Conservation (phyloP, 2,888 invertebrate genomes). For the Slavum lentiscoides region DNA sequence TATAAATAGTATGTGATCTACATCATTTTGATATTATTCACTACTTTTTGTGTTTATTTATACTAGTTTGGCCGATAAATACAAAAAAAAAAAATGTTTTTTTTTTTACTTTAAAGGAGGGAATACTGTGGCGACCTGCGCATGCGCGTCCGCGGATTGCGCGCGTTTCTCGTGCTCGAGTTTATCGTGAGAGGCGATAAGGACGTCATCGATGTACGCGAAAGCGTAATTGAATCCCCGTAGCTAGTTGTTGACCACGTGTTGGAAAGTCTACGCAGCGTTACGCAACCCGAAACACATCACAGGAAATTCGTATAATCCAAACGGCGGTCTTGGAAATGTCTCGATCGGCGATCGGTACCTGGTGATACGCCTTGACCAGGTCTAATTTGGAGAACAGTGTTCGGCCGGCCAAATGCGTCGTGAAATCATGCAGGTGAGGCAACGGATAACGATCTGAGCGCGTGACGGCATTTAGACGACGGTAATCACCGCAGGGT, state of each 20-base stretch:
- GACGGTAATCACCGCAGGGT: constrained; percentile 39
- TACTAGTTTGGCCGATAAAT: no score
- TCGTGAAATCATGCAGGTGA: constrained; percentile 43
- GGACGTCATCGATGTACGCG: constrained; percentile 56
- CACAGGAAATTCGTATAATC: background rate
- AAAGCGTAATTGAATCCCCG: constrained; percentile 54
- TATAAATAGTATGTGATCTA: no score
- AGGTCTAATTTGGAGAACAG: background rate
- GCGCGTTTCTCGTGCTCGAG: constrained; percentile 54
- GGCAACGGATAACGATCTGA: constrained; percentile 14
- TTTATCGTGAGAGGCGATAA: constrained; percentile 54
- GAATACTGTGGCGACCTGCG: no score
- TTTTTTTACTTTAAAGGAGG: no score
- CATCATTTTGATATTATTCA: no score
- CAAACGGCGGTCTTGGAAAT: background rate
- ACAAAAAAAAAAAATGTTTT: no score
- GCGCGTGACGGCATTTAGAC: background rate
- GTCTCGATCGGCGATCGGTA: background rate
- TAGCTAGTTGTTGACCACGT: constrained; percentile 56
- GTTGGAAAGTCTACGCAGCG: constrained; percentile 54
- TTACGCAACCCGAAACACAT: background rate
- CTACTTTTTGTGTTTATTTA: no score
- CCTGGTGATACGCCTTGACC: background rate
- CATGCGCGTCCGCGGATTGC: no score
- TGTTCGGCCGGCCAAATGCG: background rate